Evolutionary conservation across 2,888 invertebrate species (phyloP), one percentile per base, ranked within the genome.

Genomic region (Drosophila peninsularis): DNA sequence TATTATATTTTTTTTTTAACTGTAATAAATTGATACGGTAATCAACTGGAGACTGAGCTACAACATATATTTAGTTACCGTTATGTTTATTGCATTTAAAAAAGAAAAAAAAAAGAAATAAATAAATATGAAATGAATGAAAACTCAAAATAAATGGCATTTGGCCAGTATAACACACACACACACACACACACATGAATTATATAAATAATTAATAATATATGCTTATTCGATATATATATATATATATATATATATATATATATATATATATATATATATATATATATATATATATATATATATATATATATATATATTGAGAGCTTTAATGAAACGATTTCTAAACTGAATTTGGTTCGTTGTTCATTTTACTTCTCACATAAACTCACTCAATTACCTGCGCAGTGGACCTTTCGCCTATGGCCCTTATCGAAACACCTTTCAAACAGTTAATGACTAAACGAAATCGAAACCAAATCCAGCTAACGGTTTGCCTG

Each of bases 11-110:
- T 69, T 71, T 75, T 78, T 80, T 61, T 55, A 77, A 70, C 61
- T 81, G 78, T 72, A 88, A 75, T 82, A 77, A 82, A 83, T 71
- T 66, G 57, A 74, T 57, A 78, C 91, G 91, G 90, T 90, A 91
- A 91, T 90, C 88, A 88, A 87, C 89, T 92, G 91, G 91, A 91
- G 91, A 91, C 91, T 92, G 92, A 92, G 91, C 90, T 92, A 91
- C 92, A 91, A 91, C 91, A 91, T 91, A 81, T 75, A 90, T 91
- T 91, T 90, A 90, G 90, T 91, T 91, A 86, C 89, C 91, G 90
- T 84, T 82, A 76, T 88, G 85, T 88, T 89, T 90, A 82, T 80
- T 77, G 73, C 88, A 86, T 71, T 75, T 81, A 55, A 57, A 73
- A 44, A 64, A 62, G 24, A 36, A 36, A 37, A 47, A 24, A 44